A percentile compares a stretch with the other conserved stretches of the same genome.
Evolutionary conservation across 1,140 invertebrate species (phyloP).

Genomic region (Daktulosphaira vitifoliae): DNA sequence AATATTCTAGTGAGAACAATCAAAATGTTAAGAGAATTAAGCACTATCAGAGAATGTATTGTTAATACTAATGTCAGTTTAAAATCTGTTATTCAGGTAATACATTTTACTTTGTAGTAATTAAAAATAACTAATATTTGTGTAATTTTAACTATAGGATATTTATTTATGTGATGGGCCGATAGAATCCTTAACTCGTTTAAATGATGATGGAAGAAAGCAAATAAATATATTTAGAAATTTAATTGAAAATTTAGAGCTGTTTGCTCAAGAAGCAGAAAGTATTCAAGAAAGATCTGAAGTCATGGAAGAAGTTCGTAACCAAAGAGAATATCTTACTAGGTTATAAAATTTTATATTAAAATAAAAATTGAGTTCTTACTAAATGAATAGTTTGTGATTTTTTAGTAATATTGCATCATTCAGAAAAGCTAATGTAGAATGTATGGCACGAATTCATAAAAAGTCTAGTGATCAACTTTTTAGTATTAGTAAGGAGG

Average conservation of each 20-base stretch:
- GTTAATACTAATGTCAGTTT: conserved; percentile 62
- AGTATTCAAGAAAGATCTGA: conserved; percentile 55
- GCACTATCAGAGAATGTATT: conserved; percentile 48
- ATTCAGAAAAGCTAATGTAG: conserved; percentile 69
- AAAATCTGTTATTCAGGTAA: conserved; percentile 69
- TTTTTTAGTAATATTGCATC: conserved; percentile 56
- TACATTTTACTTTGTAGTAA: conserved; percentile 28
- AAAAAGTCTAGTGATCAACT: conserved; percentile 61
- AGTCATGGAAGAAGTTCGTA: conserved; percentile 55
- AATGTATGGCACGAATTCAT: conserved; percentile 62
- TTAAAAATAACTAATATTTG: not conserved
- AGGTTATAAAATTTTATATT: conserved; percentile 42
- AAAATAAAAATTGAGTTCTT: too few relatives aligned
- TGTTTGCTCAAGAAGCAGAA: conserved; percentile 51
- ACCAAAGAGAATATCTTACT: conserved; percentile 58
- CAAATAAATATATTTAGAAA: conserved; percentile 56
- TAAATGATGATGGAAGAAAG: conserved; percentile 61
- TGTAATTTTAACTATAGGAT: conserved; percentile 46
- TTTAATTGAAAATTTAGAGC: conserved; percentile 57
- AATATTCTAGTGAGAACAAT: too few relatives aligned
- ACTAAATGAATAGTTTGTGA: too few relatives aligned
- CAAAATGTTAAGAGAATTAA: conserved; percentile 39
- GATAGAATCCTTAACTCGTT: conserved; percentile 55
- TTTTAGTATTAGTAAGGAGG: conserved; percentile 52
- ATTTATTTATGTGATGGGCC: conserved; percentile 58